Percentiles rank a stretch among this genome's conserved stretches.
phyloP scores from a whole-genome alignment of 2,888 invertebrate genomes.

The Drosophila kanekoi region DNA sequence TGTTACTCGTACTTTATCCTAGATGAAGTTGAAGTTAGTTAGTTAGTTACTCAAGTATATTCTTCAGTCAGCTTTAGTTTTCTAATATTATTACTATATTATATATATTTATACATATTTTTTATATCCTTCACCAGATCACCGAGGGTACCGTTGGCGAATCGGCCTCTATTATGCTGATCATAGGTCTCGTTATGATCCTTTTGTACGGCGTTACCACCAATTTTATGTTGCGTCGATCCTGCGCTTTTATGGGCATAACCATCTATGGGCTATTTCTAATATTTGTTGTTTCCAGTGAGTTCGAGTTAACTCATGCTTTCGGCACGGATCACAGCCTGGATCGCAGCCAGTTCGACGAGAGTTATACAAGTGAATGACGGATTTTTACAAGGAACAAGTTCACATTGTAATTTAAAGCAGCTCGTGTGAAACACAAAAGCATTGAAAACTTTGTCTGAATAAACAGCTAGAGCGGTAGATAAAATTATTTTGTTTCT shows the following conservation, averaged over 20 bases:
- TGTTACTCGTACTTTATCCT: too few relatives aligned
- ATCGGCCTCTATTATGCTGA: slow-evolving; percentile 19
- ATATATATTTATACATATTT: not conserved
- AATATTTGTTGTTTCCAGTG: slow-evolving; percentile 21
- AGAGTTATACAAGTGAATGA: slow-evolving; percentile 10
- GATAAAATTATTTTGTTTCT: too few relatives aligned
- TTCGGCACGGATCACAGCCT: slow-evolving; percentile 47
- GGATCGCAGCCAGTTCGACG: slow-evolving; percentile 37
- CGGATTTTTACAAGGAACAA: not conserved
- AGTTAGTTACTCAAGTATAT: too few relatives aligned
- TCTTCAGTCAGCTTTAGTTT: too few relatives aligned
- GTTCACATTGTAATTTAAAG: slow-evolving; percentile 7
- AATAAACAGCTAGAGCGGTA: slow-evolving; percentile 2
- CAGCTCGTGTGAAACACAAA: not conserved
- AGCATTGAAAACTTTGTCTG: not conserved
- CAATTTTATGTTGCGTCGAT: slow-evolving; percentile 43
- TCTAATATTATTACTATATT: too few relatives aligned
- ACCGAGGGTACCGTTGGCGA: slow-evolving; percentile 38
- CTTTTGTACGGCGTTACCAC: slow-evolving; percentile 37
- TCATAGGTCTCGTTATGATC: slow-evolving; percentile 7
- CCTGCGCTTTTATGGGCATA: slow-evolving; percentile 37
- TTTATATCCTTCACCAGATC: slow-evolving; percentile 9
- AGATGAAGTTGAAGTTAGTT: too few relatives aligned
- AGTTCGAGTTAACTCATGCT: slow-evolving; percentile 38
- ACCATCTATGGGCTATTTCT: slow-evolving; percentile 27